These are phyloP conservation scores for Muntiacus muntjak DNA, from an alignment of 2,113 vertebrate species.

Conservation along the genomic window DNA sequence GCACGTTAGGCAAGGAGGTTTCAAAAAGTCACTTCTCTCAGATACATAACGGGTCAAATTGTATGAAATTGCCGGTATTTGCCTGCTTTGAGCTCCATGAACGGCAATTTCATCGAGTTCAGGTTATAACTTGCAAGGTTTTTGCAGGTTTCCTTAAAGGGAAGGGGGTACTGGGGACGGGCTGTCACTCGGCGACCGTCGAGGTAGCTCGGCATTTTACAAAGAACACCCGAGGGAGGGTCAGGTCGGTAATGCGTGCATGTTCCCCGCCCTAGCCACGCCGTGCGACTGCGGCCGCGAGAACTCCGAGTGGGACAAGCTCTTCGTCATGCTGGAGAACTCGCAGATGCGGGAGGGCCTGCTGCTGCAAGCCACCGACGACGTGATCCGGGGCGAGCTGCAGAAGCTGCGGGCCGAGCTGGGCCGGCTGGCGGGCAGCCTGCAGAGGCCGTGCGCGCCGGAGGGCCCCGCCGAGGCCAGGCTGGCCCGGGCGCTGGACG, in stretches of 20 bases:
- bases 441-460: constrained; percentile 72
- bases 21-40: background rate
- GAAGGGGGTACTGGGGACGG: background rate
- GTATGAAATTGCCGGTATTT: background rate
- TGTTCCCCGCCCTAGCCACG: constrained; percentile 67
- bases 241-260: background rate
- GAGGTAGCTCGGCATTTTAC: background rate
- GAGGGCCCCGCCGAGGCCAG: constrained; percentile 65
- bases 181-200: background rate
- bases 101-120: background rate
- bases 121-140: background rate
- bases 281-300: constrained; percentile 85
- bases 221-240: background rate
- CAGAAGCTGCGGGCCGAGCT: constrained; percentile 85
- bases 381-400: constrained; percentile 87
- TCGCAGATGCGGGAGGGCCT: constrained; percentile 96
- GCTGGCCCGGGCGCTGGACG: constrained; percentile 77
- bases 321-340: constrained; percentile 97
- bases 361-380: constrained; percentile 89
- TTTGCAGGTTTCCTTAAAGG: background rate
- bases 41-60: background rate
- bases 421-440: constrained; percentile 80
- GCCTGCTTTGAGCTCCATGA: background rate
- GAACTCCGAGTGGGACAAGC: constrained; percentile 93
- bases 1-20: background rate